Base-by-base conservation (phyloP, 1,140 invertebrate species). In the Protaetia brevitarsis region DNA sequence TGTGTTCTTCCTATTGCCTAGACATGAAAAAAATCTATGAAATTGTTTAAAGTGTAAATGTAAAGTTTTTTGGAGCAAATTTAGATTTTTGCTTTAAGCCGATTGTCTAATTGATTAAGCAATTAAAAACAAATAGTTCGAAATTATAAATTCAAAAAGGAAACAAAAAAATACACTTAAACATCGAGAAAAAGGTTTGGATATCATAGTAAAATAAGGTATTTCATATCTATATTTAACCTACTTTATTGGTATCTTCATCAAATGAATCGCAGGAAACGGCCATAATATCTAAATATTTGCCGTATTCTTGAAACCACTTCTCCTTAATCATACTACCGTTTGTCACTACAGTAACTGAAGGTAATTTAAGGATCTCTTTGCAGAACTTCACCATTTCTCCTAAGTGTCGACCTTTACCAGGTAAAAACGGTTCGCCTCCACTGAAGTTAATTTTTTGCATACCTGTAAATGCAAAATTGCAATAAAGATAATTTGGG, bases 401-500 rank as follows among this genome's bases (percentile, higher is more conserved):
- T 1, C 80, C 80, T 51, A 82, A 63, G 68, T 76, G 74, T 11
- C 71, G 64, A 0, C 76, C 75, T 41, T 71, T 56, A 7, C 70
- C 10, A 8, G 76, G 71, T 11, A 81, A 69, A 68, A 82, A 82
- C 6, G 80, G 79, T 68, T 82, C 80, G 8, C 79, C 79, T 11
- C 79, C 79, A 36, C 78, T 80, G 36, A 82, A 80, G 68, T 81
- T 82, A 3, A 82, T 70, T 65, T 82, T 82, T 68, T 80, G 74
- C 80, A 82, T 81, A 5, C 80, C 80, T 79, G 23, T 4, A 68
- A 69, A 65, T 59, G 59, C 26, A 64, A 56, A 58, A n/a, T n/a
- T n/a, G n/a, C n/a, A n/a, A n/a, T n/a, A n/a, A n/a, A n/a, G n/a
- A n/a, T n/a, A n/a, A n/a, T n/a, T n/a, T n/a, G n/a, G n/a, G n/a